Evolutionary conservation across 2,888 invertebrate genomes (phyloP).

Genomic region (Drosophila rellima): DNA sequence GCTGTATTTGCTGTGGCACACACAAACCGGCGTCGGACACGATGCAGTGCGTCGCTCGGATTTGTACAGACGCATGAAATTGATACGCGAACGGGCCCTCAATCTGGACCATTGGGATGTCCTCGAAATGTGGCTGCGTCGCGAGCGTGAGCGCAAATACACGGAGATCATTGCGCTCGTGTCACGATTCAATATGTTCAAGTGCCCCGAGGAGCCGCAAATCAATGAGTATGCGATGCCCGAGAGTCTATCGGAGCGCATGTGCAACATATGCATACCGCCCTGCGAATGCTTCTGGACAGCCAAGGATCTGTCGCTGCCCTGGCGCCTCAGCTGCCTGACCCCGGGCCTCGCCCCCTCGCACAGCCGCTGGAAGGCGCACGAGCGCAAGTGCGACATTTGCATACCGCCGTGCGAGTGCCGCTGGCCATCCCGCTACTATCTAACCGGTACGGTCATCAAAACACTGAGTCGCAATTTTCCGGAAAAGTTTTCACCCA

Average conservation of each 20-base stretch:
- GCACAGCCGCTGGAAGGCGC: conserved; percentile 47
- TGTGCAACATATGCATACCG: conserved; percentile 56
- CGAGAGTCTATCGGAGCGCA: not conserved
- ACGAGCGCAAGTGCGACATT: conserved; percentile 26
- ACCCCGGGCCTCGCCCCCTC: not conserved
- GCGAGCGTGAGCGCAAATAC: conserved; percentile 53
- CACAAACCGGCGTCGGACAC: conserved; percentile 86
- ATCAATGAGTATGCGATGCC: not conserved
- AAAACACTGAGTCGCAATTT: conserved; percentile 58
- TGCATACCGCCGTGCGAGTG: conserved; percentile 75
- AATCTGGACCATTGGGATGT: conserved; percentile 87
- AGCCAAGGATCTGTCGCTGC: conserved; percentile 36
- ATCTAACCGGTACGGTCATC: conserved; percentile 70
- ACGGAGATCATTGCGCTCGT: conserved; percentile 37
- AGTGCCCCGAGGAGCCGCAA: conserved; percentile 15
- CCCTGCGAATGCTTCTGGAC: conserved; percentile 69
- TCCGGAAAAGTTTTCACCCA: conserved; percentile 71
- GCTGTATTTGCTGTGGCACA: conserved; percentile 87
- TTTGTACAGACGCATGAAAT: conserved; percentile 87
- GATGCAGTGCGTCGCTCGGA: conserved; percentile 86
- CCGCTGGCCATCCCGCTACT: conserved; percentile 66
- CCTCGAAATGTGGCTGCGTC: conserved; percentile 68
- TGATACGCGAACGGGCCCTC: conserved; percentile 85
- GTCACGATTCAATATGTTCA: conserved; percentile 33
- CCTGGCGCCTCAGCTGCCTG: conserved; percentile 58